Conservation (phyloP, 2,113 vertebrate species). For the Prietella phreatophila region DNA sequence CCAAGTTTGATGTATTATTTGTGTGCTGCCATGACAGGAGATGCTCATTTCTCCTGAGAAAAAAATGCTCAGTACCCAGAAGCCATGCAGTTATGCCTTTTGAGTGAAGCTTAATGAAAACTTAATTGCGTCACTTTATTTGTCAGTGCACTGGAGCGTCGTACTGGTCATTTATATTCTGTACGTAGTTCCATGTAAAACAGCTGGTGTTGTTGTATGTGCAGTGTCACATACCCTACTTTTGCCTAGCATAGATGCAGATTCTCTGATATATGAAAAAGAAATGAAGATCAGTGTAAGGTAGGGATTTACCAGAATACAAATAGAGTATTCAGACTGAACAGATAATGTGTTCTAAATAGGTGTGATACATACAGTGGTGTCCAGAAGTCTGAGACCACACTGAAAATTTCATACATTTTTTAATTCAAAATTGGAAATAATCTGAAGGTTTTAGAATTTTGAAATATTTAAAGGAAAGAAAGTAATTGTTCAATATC, state of each 20-base stretch:
- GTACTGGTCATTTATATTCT: constrained; percentile 41
- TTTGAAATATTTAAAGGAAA: background rate
- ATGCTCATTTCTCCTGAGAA: constrained; percentile 40
- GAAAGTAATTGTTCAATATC: background rate
- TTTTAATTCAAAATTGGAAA: no score
- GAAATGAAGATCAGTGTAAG: background rate
- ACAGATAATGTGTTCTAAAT: background rate
- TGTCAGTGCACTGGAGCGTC: constrained; percentile 42
- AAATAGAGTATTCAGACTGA: background rate
- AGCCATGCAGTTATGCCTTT: constrained; percentile 46
- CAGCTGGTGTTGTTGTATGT: background rate
- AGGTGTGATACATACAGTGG: background rate
- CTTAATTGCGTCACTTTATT: constrained; percentile 54
- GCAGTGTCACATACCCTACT: background rate
- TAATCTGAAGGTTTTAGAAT: no score
- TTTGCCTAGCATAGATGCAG: background rate
- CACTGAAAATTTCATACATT: no score
- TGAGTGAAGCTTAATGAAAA: constrained; percentile 53
- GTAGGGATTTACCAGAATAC: background rate
- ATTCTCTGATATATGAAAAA: background rate
- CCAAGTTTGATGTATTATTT: constrained; percentile 48
- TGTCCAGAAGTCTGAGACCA: background rate
- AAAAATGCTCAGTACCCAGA: constrained; percentile 37
- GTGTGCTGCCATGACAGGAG: constrained; percentile 33
- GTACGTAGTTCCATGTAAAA: background rate